These are phyloP conservation scores for Chrysolina oricalcia DNA, from an alignment of 2,888 invertebrate genomes.

Conservation along the genomic window DNA sequence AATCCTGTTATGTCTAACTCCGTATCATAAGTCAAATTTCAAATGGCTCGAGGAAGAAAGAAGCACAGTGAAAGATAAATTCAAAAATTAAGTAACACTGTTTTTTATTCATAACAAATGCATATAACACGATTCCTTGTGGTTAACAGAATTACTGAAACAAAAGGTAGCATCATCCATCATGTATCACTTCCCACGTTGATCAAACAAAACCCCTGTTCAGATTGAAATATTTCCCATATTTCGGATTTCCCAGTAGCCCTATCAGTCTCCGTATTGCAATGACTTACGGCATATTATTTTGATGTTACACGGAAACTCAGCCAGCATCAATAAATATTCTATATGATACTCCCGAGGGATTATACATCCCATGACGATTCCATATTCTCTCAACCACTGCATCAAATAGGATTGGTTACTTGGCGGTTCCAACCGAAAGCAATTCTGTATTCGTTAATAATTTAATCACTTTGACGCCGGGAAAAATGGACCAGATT, in stretches of 20 bases:
- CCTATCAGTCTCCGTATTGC: conserved; percentile 60
- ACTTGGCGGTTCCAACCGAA: not conserved
- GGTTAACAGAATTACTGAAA: not conserved
- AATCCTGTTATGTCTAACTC: no score
- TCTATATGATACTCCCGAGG: conserved; percentile 26
- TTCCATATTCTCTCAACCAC: conserved; percentile 15
- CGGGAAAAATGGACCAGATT: not conserved
- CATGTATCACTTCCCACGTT: conserved; percentile 15
- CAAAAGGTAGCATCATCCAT: not conserved
- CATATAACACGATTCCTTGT: not conserved
- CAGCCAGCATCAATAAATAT: conserved; percentile 36
- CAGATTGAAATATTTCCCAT: conserved; percentile 50
- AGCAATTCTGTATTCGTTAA: conserved; percentile 5
- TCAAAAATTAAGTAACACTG: no score
- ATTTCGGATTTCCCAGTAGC: conserved; percentile 62
- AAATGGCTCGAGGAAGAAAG: no score
- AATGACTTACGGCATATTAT: conserved; percentile 42
- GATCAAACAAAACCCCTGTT: conserved; percentile 12
- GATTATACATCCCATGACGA: conserved; percentile 23
- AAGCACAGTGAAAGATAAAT: no score
- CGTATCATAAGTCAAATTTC: no score
- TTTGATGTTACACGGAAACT: conserved; percentile 36
- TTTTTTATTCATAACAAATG: not conserved
- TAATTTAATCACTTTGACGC: not conserved
- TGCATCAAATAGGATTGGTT: not conserved